Base-by-base conservation (phyloP, 2,797 vertebrate species). In the Notolabrus celidotus region DNA sequence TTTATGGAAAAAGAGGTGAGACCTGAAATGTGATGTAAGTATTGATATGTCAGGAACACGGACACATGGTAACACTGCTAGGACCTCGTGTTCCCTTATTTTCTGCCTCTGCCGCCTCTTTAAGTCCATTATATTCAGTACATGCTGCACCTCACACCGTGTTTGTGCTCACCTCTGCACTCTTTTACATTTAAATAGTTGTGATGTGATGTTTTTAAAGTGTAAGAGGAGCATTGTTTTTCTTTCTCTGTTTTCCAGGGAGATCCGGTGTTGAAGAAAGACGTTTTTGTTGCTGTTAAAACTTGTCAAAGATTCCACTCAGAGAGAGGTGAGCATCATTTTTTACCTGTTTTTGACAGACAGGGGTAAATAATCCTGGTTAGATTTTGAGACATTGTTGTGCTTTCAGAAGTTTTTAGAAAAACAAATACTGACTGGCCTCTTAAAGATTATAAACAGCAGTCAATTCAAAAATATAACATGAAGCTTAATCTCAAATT, bases 281-380 rank as follows among this genome's bases (percentile, higher is more conserved):
- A 92, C 9, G 7, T 93, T 17, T 93, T 93, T 88, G 89, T 93
- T 58, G 92, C 90, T 20, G 92, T 93, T 69, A 92, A 93, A 88
- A 93, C 92, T 4, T 93, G 92, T 75, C 79, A 88, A 8, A 92
- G 81, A 57, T 93, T 91, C 69, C 88, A 93, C 73, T 65, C 27
- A 0, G 83, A 89, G 9, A 77, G 93, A 90, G 79, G 91, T 93
- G 43, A 2, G 62, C 7, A n/a, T 10, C 3, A 46, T 5, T 42
- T 59, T 38, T 45, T 4, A 31, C 29, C 7, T 5, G 29, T 31
- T 31, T 31, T 8, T 31, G 29, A 5, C 31, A 4, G 5, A 31
- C 8, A 7, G 31, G 29, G 31, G 4, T 6, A 4, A 31, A 31
- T 31, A 8, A 8, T 31, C 29, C 1, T 6, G 5, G 5, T 31